A percentile compares a stretch with the other conserved stretches of the same genome.
These are phyloP conservation scores for Leucoraja ocellata DNA, from an alignment of 2,797 vertebrate genomes.

Conservation along the genomic window DNA sequence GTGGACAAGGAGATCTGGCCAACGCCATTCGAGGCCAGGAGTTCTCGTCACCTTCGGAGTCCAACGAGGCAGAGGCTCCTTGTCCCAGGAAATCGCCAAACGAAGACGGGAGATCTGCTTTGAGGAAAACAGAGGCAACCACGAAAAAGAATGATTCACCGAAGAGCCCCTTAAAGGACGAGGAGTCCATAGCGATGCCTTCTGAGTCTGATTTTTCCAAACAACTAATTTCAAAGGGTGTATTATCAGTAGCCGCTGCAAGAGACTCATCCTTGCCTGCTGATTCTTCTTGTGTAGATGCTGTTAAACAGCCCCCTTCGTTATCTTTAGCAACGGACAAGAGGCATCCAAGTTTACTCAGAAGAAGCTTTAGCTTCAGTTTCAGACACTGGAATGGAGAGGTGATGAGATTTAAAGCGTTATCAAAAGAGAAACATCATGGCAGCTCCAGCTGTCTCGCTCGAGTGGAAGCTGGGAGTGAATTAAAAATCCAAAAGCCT, in stretches of 20 bases:
- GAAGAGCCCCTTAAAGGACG: not conserved
- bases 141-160: conserved; percentile 14
- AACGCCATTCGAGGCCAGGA: not conserved
- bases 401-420: conserved; percentile 53
- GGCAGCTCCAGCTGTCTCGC: conserved; percentile 71
- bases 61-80: not conserved
- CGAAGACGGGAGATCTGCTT: not conserved
- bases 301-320: conserved; percentile 40
- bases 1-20: not conserved
- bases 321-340: conserved; percentile 47
- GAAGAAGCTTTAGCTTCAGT: conserved; percentile 73
- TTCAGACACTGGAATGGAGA: conserved; percentile 77
- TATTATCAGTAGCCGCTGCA: not conserved
- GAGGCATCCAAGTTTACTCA: conserved; percentile 56
- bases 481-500: conserved; percentile 40
- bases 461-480: not conserved
- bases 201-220: not conserved
- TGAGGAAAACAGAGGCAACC: not conserved
- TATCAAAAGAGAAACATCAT: conserved; percentile 66
- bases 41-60: not conserved
- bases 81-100: not conserved
- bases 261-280: not conserved
- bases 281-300: conserved; percentile 35
- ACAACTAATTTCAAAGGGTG: not conserved
- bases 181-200: not conserved